These are phyloP conservation scores for Cydia splendana DNA, from an alignment of 1,140 invertebrate genomes.

Conservation along the genomic window DNA sequence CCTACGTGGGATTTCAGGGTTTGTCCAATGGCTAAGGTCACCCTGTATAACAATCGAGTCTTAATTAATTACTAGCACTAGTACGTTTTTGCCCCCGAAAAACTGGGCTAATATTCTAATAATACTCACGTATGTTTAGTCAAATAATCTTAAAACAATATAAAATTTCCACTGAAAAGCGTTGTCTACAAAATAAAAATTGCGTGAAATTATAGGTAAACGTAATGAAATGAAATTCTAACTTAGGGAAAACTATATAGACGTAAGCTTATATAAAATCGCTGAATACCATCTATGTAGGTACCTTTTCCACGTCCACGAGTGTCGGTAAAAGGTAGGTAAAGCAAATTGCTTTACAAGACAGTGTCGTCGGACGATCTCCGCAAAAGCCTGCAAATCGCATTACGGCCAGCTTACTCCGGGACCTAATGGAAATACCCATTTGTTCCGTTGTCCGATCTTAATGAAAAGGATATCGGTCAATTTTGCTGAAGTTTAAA, in stretches of 20 bases:
- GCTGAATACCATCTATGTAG: neutral
- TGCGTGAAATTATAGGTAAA: too few relatives aligned
- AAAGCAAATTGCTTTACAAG: conserved; percentile 32
- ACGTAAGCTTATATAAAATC: neutral
- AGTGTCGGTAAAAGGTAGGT: conserved; percentile 31
- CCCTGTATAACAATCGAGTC: too few relatives aligned
- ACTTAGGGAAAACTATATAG: neutral
- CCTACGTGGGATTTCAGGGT: too few relatives aligned
- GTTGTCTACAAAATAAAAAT: too few relatives aligned
- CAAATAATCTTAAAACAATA: too few relatives aligned
- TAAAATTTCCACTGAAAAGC: too few relatives aligned
- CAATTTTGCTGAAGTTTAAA: conserved; percentile 31
- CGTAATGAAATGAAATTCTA: too few relatives aligned
- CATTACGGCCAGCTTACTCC: conserved; percentile 33
- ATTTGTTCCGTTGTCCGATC: conserved; percentile 33
- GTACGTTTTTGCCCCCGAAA: too few relatives aligned
- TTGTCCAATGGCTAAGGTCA: too few relatives aligned
- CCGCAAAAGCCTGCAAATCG: conserved; percentile 35
- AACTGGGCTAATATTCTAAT: too few relatives aligned
- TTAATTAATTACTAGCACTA: too few relatives aligned
- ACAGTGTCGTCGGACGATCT: conserved; percentile 27
- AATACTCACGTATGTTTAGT: too few relatives aligned
- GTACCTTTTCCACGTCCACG: neutral
- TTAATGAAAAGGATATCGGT: conserved; percentile 35
- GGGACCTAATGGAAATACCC: conserved; percentile 31